Percentiles rank a stretch among this genome's conserved stretches.
These are phyloP conservation scores for Dasyurus viverrinus DNA, from an alignment of 2,113 vertebrate genomes.

Conservation along the genomic window DNA sequence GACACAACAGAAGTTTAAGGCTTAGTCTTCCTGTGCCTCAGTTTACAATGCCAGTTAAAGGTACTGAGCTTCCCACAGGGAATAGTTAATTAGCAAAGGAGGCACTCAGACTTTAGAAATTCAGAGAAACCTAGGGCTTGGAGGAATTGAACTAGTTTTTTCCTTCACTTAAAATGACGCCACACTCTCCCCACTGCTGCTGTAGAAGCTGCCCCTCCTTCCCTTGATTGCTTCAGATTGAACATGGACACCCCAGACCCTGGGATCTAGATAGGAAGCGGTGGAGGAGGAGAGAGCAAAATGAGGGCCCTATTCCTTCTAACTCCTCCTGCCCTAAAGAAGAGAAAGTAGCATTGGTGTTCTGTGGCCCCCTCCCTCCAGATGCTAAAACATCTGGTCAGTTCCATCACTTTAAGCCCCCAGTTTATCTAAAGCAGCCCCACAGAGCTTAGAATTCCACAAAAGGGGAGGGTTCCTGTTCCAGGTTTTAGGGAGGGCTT, in stretches of 20 bases:
- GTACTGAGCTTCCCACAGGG: background rate
- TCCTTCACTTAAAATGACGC: background rate
- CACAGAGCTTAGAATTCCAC: background rate
- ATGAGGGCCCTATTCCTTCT: background rate
- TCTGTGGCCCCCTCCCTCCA: background rate
- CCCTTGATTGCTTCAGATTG: background rate
- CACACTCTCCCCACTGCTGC: background rate
- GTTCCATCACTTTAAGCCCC: background rate
- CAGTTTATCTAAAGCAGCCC: background rate
- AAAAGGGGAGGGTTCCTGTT: background rate
- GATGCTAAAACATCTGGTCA: background rate
- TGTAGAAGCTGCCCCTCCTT: background rate
- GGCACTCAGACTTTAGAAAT: background rate
- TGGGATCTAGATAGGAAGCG: background rate
- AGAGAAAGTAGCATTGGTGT: background rate
- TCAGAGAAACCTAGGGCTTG: background rate
- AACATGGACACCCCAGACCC: background rate
- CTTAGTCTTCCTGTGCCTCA: background rate
- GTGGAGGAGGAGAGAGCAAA: background rate
- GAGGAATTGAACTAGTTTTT: background rate
- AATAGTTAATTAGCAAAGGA: background rate
- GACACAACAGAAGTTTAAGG: background rate
- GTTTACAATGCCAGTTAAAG: background rate
- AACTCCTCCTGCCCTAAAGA: background rate
- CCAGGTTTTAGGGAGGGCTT: background rate